Evolutionary conservation across 2,888 invertebrate genomes (phyloP), one percentile per base, ranked within the genome.

Genomic region (Cerastis leucographa): DNA sequence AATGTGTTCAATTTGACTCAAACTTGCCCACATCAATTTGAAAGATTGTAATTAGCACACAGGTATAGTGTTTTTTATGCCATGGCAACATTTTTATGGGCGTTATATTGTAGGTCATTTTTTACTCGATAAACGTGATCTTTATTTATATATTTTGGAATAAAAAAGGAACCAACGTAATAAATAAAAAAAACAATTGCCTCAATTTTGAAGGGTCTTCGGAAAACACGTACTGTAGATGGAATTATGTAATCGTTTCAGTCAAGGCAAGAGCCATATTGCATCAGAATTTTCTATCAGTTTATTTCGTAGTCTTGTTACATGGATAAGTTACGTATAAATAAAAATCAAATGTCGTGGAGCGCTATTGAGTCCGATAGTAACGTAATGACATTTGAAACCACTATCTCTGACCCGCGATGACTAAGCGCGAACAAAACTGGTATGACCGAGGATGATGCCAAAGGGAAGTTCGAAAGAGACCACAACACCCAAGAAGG

Each of bases 351-450:
- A 86, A 85, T 82, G 80, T 80, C 87, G 85, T 83, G 85, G 84
- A 83, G 82, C 89, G 88, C 87, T 91, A 90, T 90, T 90, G 90
- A 90, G 88, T 85, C 79, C 89, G 90, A 93, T 92, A 78, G 75
- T 79, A 89, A 88, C 91, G 90, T 91, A 92, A 89, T 94, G 95
- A 94, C 94, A 95, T 95, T 94, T 94, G 86, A 91, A 92, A 91
- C 91, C 87, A 91, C 93, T 93, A 94, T 94, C 93, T 91, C 90
- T 93, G 93, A 94, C 93, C 93, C 89, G 86, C 90, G 92, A 93
- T 95, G 95, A 96, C 95, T 94, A 94, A 94, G 94, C 94, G 90
- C 89, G 88, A 91, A 91, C 91, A 88, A 91, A 94, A 95, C 95
- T 94, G 92, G 94, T 94, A 93, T 93, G 85, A 85, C 81, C 75